Evolutionary conservation across 2,888 invertebrate species (phyloP).

Genomic region (Siphlonurus alternatus): DNA sequence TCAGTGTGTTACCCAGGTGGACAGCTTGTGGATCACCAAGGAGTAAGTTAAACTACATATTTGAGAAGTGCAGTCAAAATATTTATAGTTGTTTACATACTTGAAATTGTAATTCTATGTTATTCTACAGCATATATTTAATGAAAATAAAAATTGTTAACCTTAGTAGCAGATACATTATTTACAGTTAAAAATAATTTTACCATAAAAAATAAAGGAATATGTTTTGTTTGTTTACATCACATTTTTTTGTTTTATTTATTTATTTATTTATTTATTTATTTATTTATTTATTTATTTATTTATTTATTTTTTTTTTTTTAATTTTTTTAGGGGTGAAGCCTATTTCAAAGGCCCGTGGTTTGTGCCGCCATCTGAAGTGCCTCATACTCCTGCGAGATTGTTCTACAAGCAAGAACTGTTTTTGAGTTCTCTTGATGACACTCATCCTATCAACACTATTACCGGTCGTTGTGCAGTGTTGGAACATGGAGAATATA

Average conservation of each 20-base stretch:
- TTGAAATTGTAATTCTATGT: background rate
- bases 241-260: no score
- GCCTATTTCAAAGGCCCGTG: conserved; percentile 89
- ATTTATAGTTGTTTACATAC: background rate
- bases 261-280: no score
- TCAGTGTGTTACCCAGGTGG: conserved; percentile 84
- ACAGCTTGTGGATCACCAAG: conserved; percentile 84
- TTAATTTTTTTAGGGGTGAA: conserved; percentile 67
- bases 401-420: conserved; percentile 90
- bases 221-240: no score
- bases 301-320: conserved; percentile 17
- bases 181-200: no score
- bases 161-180: no score
- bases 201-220: no score
- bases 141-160: background rate
- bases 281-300: background rate
- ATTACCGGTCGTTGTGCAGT: conserved; percentile 86
- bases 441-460: conserved; percentile 76
- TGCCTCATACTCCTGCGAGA: conserved; percentile 57
- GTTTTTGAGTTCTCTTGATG: conserved; percentile 77
- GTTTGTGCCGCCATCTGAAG: conserved; percentile 77
- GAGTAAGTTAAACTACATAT: conserved; percentile 64
- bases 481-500: conserved; percentile 76
- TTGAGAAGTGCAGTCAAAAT: no score
- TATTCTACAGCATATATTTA: no score